Evolutionary conservation across 2,113 vertebrate species (phyloP), one percentile per base, ranked within the genome.

Genomic region (Mustelus asterias): DNA sequence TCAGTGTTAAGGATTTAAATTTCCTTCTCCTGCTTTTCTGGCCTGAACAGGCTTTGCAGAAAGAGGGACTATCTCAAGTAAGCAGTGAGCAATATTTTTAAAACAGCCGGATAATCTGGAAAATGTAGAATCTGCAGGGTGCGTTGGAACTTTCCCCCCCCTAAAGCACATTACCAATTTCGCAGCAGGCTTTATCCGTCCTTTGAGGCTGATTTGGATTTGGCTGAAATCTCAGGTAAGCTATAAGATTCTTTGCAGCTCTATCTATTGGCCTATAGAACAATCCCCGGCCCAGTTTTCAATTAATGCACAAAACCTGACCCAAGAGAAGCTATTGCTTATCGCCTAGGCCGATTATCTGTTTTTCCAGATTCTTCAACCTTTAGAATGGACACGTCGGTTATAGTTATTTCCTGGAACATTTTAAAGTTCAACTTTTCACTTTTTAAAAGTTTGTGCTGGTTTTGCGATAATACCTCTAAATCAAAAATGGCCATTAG

Each of bases 151-250:
- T 95, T 44, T 54, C 24, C 65, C 24, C 89, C 69, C 24, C 48
- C 37, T 70, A 95, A 95, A 95, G 94, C 44, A 95, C 41, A 95
- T 95, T 95, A 70, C 65, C 67, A 94, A 70, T 70, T 70, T 94
- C 93, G 48, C 94, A 95, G 69, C 94, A 44, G 69, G 24, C 63
- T 95, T 95, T 95, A 70, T 95, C 69, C 54, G 44, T 76, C 94
- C 94, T 95, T 72, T 95, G 94, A 95, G 37, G 44, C 69, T 95
- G 94, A 41, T 72, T 95, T 54, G 67, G 94, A 95, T 95, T 72
- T 95, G 69, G 37, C 94, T 95, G 94, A 95, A 76, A 44, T 95
- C 16, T 70, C 94, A 95, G 94, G 94, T 95, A 95, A 95, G 94
- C 67, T 76, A 16, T 48, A 95, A 72, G 41, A 54, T 95, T 95